Conservation (phyloP, 30 jellyfish, hydroid and myxozoan genomes). For the Cassiopea xamachana region DNA sequence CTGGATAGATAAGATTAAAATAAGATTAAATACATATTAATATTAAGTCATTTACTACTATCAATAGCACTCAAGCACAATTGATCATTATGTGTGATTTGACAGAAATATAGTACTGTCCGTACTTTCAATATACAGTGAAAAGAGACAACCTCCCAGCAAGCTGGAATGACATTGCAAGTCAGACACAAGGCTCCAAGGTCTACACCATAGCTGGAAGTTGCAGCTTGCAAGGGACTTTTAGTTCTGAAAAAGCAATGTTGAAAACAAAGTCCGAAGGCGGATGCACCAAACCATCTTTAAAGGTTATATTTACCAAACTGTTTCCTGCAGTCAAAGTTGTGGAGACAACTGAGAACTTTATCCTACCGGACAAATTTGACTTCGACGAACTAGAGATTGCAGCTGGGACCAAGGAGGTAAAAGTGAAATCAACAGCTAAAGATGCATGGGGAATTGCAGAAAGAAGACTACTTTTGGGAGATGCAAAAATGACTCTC, state of each 20-base stretch:
- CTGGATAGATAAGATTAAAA: no score
- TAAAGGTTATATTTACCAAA: conserved; percentile 22
- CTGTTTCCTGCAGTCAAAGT: conserved; percentile 59
- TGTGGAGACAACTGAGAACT: conserved; percentile 30
- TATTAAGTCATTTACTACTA: no score
- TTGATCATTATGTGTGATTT: neutral
- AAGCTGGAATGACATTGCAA: conserved; percentile 12
- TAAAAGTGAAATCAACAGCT: conserved; percentile 24
- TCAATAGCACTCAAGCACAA: no score
- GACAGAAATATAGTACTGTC: neutral
- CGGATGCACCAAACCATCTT: conserved; percentile 64
- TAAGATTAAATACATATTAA: no score
- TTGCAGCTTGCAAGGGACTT: conserved; percentile 37
- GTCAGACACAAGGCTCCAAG: conserved; percentile 17
- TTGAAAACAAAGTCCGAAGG: conserved; percentile 26
- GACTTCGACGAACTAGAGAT: conserved; percentile 33
- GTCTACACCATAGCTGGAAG: conserved; percentile 45
- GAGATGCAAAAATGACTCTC: conserved; percentile 36
- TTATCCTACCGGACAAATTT: conserved; percentile 57
- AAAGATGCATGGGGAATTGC: conserved; percentile 46
- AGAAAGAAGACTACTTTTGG: conserved; percentile 47
- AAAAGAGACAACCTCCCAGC: conserved; percentile 52
- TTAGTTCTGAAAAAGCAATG: conserved; percentile 5
- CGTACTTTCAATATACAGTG: neutral
- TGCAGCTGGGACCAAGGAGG: conserved; percentile 22